A percentile compares a stretch with the other conserved stretches of the same genome.
Conservation (phyloP, 2,797 vertebrate species). For the Acestrorhynchus altus region DNA sequence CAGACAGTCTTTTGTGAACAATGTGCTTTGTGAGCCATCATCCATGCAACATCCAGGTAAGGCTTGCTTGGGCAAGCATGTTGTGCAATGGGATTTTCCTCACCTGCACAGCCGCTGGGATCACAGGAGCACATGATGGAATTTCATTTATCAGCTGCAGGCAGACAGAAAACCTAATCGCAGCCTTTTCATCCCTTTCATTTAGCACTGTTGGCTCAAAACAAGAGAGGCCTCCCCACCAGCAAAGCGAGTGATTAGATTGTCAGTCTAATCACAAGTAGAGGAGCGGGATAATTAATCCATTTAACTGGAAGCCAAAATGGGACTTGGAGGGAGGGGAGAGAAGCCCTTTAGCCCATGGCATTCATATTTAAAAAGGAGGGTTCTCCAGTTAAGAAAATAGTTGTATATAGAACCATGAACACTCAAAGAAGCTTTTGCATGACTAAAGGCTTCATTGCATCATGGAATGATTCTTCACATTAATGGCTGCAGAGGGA, state of each 20-base stretch:
- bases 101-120: not conserved
- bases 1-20: slow-evolving; percentile 12
- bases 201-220: slow-evolving; percentile 34
- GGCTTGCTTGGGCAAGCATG: not conserved
- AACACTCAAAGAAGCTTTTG: too few relatives aligned
- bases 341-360: too few relatives aligned
- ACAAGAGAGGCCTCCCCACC: slow-evolving; percentile 43
- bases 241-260: slow-evolving; percentile 45
- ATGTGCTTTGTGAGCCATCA: slow-evolving; percentile 28
- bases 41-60: not conserved
- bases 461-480: too few relatives aligned
- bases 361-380: too few relatives aligned
- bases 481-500: too few relatives aligned
- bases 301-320: slow-evolving; percentile 40
- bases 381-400: too few relatives aligned
- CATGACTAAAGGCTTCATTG: too few relatives aligned
- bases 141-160: not conserved
- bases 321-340: not conserved
- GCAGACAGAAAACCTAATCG: not conserved
- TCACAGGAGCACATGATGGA: not conserved
- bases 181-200: slow-evolving; percentile 21
- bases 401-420: too few relatives aligned
- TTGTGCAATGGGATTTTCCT: slow-evolving; percentile 4
- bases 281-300: slow-evolving; percentile 50
- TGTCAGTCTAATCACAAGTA: slow-evolving; percentile 46